Conservation (phyloP, 1,140 invertebrate species). For the Dysdera silvatica region DNA sequence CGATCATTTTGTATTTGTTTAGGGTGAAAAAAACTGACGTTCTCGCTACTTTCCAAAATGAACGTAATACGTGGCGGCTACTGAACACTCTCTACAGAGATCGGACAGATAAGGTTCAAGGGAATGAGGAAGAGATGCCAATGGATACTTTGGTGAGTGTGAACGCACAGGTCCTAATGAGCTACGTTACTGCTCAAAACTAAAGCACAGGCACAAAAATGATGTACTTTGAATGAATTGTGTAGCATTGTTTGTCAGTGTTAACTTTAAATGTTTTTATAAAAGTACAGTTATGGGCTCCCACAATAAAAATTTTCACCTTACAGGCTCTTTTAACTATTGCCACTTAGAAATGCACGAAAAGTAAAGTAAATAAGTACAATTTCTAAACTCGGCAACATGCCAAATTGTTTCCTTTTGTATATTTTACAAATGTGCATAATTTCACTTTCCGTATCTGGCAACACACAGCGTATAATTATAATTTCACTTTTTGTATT, state of each 20-base stretch:
- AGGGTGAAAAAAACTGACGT: conserved; percentile 1
- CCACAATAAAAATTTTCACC: background rate
- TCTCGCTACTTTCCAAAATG: conserved; percentile 45
- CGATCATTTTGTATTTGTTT: too few species aligned
- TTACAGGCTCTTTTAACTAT: background rate
- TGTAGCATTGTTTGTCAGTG: background rate
- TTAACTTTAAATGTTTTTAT: background rate
- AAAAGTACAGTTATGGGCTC: background rate
- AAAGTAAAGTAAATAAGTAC: too few species aligned
- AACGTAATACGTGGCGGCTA: conserved; percentile 79
- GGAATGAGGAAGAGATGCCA: conserved; percentile 4
- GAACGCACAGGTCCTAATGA: conserved; percentile 32
- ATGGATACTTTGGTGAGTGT: conserved; percentile 9
- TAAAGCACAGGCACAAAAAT: background rate
- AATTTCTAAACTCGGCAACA: too few species aligned
- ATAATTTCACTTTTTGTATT: too few species aligned
- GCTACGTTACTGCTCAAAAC: background rate
- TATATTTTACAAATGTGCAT: too few species aligned
- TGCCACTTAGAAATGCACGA: too few species aligned
- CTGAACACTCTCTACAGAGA: conserved; percentile 70
- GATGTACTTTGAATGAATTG: background rate
- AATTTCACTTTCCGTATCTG: too few species aligned
- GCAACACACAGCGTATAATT: too few species aligned
- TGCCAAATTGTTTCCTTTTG: too few species aligned
- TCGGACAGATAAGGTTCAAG: conserved; percentile 46